These are phyloP conservation scores for Thunnus albacares DNA, from an alignment of 2,797 vertebrate genomes.

Conservation along the genomic window DNA sequence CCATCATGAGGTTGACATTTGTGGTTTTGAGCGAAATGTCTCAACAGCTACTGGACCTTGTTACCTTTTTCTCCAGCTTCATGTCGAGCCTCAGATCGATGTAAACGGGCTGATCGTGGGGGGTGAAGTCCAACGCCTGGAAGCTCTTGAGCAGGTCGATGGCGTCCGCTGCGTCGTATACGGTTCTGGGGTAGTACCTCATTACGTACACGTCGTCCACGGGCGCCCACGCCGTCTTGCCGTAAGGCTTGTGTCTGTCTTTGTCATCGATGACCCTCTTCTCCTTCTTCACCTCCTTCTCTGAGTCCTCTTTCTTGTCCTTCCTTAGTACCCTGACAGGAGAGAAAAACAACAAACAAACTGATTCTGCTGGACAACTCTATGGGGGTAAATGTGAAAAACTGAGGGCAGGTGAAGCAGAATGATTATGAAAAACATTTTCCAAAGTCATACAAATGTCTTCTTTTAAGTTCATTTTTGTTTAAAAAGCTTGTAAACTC, in stretches of 20 bases:
- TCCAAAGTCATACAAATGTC: background rate
- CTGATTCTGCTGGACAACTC: too few relatives aligned
- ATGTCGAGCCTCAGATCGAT: slow-evolving; percentile 91
- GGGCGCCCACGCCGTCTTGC: slow-evolving; percentile 84
- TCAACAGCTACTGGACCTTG: too few relatives aligned
- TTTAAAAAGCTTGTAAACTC: slow-evolving; percentile 43
- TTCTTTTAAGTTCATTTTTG: background rate
- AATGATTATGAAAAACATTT: background rate
- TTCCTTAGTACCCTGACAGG: slow-evolving; percentile 79
- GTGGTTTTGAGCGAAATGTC: too few relatives aligned
- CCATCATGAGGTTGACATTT: too few relatives aligned
- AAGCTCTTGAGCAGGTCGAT: slow-evolving; percentile 90
- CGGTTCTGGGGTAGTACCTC: slow-evolving; percentile 84
- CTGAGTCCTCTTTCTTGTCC: slow-evolving; percentile 59
- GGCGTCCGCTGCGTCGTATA: slow-evolving; percentile 79
- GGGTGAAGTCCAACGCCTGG: slow-evolving; percentile 90
- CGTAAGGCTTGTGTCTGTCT: slow-evolving; percentile 76
- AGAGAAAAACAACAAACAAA: background rate
- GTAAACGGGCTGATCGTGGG: slow-evolving; percentile 86
- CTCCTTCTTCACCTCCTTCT: slow-evolving; percentile 70
- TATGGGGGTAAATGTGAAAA: background rate
- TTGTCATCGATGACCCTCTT: slow-evolving; percentile 77
- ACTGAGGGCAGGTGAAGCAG: background rate
- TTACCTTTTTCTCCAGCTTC: slow-evolving; percentile 93
- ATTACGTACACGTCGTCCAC: slow-evolving; percentile 93